Percentiles rank a stretch among this genome's conserved stretches.
Evolutionary conservation across 1,140 invertebrate genomes (phyloP).

Genomic region (Hestina assimilis): DNA sequence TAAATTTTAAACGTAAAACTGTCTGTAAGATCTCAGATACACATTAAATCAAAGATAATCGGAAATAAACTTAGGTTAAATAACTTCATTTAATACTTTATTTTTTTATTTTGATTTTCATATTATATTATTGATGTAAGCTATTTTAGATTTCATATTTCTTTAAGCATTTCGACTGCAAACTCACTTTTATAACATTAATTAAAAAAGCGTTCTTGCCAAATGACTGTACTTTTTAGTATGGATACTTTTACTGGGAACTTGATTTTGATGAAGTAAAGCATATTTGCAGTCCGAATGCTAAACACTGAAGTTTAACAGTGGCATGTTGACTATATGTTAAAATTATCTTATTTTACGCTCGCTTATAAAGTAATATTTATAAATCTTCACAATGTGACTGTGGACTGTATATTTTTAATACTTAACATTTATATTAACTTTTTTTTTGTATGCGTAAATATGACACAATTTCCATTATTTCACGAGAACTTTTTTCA

Average conservation of each 20-base stretch:
- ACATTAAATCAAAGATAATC: conserved; percentile 17
- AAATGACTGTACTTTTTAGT: neutral
- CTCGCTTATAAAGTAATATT: conserved; percentile 26
- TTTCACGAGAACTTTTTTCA: neutral
- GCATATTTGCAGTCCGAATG: conserved; percentile 11
- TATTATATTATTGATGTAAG: neutral
- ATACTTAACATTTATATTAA: conserved; percentile 35
- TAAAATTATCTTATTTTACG: conserved; percentile 17
- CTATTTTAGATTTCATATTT: neutral
- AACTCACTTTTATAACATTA: neutral
- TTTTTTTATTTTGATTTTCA: neutral
- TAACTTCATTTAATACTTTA: conserved; percentile 6
- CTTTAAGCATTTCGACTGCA: conserved; percentile 5
- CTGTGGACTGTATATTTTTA: conserved; percentile 26
- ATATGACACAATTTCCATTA: no score
- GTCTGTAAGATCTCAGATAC: conserved; percentile 29
- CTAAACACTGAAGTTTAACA: neutral
- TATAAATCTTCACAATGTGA: conserved; percentile 23
- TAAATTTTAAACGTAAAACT: conserved; percentile 18
- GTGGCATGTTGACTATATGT: conserved; percentile 20
- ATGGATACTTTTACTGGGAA: neutral
- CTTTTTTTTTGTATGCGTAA: conserved; percentile 34
- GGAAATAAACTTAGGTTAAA: conserved; percentile 16
- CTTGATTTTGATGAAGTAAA: neutral
- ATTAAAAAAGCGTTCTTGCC: neutral